Evolutionary conservation across 2,113 vertebrate species (phyloP).

Genomic region (Setophaga petechia): DNA sequence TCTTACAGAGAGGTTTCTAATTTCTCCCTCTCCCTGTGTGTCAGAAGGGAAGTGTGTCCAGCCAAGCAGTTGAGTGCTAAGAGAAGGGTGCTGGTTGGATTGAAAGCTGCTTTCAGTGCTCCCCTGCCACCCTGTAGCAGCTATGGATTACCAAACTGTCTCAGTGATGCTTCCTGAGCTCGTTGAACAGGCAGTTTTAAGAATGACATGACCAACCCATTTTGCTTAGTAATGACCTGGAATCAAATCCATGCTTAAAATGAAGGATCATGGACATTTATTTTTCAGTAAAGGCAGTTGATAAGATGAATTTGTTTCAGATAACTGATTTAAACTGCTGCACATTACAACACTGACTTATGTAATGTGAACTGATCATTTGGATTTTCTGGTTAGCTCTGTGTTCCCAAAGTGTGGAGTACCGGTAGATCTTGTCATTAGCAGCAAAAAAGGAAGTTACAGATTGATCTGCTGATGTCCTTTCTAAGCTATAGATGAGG

Average conservation of each 20-base stretch:
- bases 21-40: neutral
- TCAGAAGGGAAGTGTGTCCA: neutral
- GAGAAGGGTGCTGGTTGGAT: neutral
- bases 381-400: neutral
- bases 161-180: neutral
- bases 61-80: neutral
- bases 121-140: neutral
- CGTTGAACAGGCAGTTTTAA: neutral
- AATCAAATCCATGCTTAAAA: neutral
- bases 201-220: neutral
- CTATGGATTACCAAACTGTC: neutral
- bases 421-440: accelerated
- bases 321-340: neutral
- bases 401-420: neutral
- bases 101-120: neutral
- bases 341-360: neutral
- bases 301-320: neutral
- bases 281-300: neutral
- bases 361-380: neutral
- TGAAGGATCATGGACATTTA: neutral
- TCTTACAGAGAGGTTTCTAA: neutral
- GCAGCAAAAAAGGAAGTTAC: neutral
- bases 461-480: neutral
- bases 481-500: neutral
- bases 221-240: neutral